Base-by-base conservation (phyloP, 1,140 invertebrate genomes). In the Hirudo medicinalis region DNA sequence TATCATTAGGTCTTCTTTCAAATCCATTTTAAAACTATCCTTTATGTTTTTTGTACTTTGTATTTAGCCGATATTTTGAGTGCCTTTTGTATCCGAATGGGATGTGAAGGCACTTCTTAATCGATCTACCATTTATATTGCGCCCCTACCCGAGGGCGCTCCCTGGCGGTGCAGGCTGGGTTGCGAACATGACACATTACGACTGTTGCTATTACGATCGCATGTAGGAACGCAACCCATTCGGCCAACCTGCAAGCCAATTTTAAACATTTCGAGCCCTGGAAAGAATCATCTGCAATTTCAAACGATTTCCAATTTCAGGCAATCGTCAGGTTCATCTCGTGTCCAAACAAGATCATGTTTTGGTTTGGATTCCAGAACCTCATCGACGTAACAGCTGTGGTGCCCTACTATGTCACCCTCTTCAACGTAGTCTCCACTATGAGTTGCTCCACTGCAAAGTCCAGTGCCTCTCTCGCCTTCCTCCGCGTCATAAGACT, bases 341-440 rank as follows among this genome's bases (percentile, higher is more conserved):
- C 81, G 2, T 82, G 81, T 71, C 84, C 84, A 5, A 79, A 78
- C 70, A 84, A 84, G 75, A 72, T 78, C 13, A 60, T 74, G 60
- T 85, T 85, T 74, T 78, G 84, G 71, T 83, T 81, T 75, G 80
- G 82, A 74, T 81, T 84, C 69, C 80, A 84, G 75, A 85, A 85
- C 75, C 74, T 84, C 11, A 82, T 85, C 29, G 84, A 85, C 76
- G 72, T 85, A 2, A 77, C 82, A 9, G 84, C 84, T 3, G 79
- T 85, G 9, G 72, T 85, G 36, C 84, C 84, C 3, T 85, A 84
- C 72, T 83, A 83, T 73, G 79, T 84, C 25, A 79, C 82, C 2
- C 73, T 83, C 19, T 76, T 79, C 27, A 82, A 83, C 63, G 77
- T 82, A 55, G 69, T 83, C 49, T 75, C 77, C 32, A 81, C 69